Base-by-base conservation (phyloP, 2,113 vertebrate species). In the Dasyornis broadbenti region DNA sequence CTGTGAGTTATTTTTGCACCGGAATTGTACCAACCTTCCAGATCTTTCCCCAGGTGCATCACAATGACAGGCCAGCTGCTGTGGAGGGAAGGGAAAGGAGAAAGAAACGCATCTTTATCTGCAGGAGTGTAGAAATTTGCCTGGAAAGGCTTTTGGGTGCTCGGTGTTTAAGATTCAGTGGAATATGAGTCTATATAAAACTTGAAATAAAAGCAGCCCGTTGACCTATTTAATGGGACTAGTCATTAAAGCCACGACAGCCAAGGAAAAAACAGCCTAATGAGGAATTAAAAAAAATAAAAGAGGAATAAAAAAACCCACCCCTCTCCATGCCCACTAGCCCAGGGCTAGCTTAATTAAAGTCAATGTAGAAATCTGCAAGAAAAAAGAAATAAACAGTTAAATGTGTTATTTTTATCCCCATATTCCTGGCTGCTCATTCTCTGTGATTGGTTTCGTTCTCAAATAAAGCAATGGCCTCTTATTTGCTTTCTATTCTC, bases 201-300 rank as follows among this genome's bases (percentile, higher is more conserved):
- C 92, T 70, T 86, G 54, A 90, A 90, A 95, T 95, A 95, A 95
- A 94, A 95, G 90, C 44, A 96, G 79, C 77, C 94, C 93, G 93
- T 68, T 90, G 92, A 96, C 94, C 93, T 95, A 89, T 93, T 97
- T 97, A 95, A 96, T 91, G 64, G 92, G 39, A 61, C 85, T 95
- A 94, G 89, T 97, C 96, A 96, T 95, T 95, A 96, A 86, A 96
- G 92, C 47, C 78, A 86, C 5, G 4, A 75, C 40, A 95, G 94
- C 54, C 78, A 30, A 94, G 90, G 90, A 56, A 85, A 94, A 79
- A 92, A 94, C 80, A 95, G 72, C 49, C 21, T 90, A 95, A 95
- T 94, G 88, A 96, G 71, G 90, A 97, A 96, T 94, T 45, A 39
- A 95, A 90, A 91, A 91, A 94, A 95, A 42, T 56, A 35, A 82